Evolutionary conservation across 64 coral and sea anemone genomes (phyloP), one percentile per base, ranked within the genome.

Genomic region (Orbicella faveolata): DNA sequence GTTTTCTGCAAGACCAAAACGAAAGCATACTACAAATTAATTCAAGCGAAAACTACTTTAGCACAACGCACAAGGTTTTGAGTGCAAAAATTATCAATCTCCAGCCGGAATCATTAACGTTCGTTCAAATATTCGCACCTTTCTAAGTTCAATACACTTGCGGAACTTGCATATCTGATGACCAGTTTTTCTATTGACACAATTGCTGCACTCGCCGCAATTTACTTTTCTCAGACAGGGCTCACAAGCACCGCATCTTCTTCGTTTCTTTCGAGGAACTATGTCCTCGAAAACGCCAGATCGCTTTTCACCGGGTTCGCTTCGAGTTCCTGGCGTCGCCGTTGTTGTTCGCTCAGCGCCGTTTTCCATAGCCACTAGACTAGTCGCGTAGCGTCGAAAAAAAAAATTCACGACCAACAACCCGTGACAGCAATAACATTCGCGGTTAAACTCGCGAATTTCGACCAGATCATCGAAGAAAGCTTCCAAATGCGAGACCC

Each of bases 101-200:
- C 34, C 34, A 52, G 30, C 48, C 10, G 34, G 20, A 81, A 48
- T 21, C 64, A 81, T 70, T 70, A 69, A 78, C 94, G 88, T 82
- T 80, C 78, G 87, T 83, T 94, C 79, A 89, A 88, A 84, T 89
- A 89, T 89, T 96, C 95, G 85, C 94, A 95, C 94, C 94, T 99
- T 99, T 91, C 88, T 88, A 16, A 99, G 94, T 91, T 99, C 93
- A 93, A 99, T 87, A 75, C 97, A 99, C 91, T 99, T 99, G 75
- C 97, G 91, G 86, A 88, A 99, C 94, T 99, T 99, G 91, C 97
- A 99, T 89, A 99, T 99, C 83, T 99, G 97, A 94, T 99, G 97
- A 72, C 97, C 97, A 61, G 97, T 99, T 84, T 95, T 93, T 52
- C 97, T 90, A 81, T 99, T 99, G 55, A 99, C 90, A 91, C 97